These are phyloP conservation scores for Drosophila guanche DNA, from an alignment of 1,140 invertebrate genomes.

Conservation along the genomic window DNA sequence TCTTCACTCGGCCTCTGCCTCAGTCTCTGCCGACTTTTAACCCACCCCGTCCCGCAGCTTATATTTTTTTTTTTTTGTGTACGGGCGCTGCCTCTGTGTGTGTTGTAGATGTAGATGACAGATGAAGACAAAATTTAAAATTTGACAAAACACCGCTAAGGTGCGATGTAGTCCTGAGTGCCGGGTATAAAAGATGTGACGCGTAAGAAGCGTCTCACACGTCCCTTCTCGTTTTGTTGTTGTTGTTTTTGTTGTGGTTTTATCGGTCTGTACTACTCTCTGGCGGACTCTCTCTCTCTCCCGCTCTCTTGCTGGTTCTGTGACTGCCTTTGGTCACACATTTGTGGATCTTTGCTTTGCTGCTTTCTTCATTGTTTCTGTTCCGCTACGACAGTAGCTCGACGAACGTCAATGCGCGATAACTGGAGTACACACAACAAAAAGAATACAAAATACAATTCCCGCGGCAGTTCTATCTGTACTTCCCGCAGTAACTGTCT, in stretches of 20 bases:
- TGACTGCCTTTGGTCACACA: conserved; percentile 50
- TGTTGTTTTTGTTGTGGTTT: conserved; percentile 46
- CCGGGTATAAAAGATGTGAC: too few relatives aligned
- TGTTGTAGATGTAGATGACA: too few relatives aligned
- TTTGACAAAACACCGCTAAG: too few relatives aligned
- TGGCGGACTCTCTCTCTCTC: neutral
- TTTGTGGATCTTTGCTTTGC: conserved; percentile 60
- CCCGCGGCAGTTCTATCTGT: conserved; percentile 14
- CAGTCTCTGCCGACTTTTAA: too few relatives aligned
- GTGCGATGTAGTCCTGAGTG: too few relatives aligned
- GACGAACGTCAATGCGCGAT: conserved; percentile 60
- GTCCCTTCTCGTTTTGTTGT: too few relatives aligned
- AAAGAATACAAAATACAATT: neutral
- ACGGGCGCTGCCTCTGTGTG: too few relatives aligned
- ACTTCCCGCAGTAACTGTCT: conserved; percentile 5
- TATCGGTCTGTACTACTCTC: conserved; percentile 56
- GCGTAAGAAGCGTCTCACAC: too few relatives aligned
- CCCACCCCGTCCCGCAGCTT: too few relatives aligned
- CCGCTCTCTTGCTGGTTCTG: conserved; percentile 12
- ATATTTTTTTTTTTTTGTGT: too few relatives aligned
- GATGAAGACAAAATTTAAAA: too few relatives aligned
- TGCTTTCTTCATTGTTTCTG: conserved; percentile 70
- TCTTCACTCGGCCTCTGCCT: too few relatives aligned
- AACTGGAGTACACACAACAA: conserved; percentile 60
- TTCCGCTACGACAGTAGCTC: conserved; percentile 53